These are phyloP conservation scores for Zapornia atra DNA, from an alignment of 2,113 vertebrate species.

Conservation along the genomic window DNA sequence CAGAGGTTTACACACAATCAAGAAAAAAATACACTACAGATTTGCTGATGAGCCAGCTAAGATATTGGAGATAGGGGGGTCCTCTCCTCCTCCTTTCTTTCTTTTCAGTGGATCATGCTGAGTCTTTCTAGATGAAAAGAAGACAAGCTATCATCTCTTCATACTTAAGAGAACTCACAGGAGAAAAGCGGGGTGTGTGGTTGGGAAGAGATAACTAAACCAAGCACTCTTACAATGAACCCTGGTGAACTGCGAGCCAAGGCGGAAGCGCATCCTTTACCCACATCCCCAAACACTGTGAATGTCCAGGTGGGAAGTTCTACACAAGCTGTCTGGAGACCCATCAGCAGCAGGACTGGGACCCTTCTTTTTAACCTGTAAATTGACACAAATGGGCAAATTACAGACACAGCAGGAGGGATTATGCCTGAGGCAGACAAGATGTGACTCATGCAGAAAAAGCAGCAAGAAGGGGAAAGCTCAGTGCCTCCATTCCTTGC, in stretches of 20 bases:
- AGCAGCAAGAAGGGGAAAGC: background rate
- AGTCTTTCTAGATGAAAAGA: conserved; percentile 31
- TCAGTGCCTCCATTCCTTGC: background rate
- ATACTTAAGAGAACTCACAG: conserved; percentile 7
- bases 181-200: background rate
- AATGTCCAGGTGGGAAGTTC: conserved; percentile 8
- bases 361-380: conserved; percentile 53
- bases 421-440: conserved; percentile 6
- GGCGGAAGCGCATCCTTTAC: background rate
- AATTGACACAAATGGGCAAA: conserved; percentile 60
- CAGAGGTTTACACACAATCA: background rate
- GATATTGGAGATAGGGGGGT: background rate
- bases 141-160: conserved; percentile 29
- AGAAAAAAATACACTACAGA: background rate
- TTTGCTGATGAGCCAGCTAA: conserved; percentile 22
- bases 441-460: background rate
- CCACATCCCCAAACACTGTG: background rate
- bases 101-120: conserved; percentile 4
- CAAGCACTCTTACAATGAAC: conserved; percentile 4
- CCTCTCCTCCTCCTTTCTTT: background rate
- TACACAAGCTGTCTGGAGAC: conserved; percentile 22
- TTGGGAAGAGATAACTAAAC: conserved; percentile 27
- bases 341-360: background rate
- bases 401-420: conserved; percentile 23
- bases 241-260: background rate